These are phyloP conservation scores for Autographa gamma DNA, from an alignment of 2,888 invertebrate genomes.

Conservation along the genomic window DNA sequence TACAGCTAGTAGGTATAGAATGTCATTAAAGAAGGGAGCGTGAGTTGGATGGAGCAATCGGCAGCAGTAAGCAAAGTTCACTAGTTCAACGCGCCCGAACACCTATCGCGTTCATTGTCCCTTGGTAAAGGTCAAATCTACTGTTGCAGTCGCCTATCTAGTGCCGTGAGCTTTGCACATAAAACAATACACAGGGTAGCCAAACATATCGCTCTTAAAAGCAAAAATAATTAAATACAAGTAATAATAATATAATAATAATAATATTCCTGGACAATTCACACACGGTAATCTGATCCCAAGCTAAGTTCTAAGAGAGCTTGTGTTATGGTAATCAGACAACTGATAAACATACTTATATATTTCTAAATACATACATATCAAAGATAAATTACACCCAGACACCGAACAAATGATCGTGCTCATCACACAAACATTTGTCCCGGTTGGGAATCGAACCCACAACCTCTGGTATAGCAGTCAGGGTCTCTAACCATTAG, in stretches of 20 bases:
- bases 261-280: too few relatives aligned
- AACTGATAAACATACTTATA: too few relatives aligned
- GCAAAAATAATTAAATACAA: not conserved
- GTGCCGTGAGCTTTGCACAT: constrained; percentile 35
- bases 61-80: constrained; percentile 81
- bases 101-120: constrained; percentile 79
- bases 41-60: constrained; percentile 76
- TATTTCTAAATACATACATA: too few relatives aligned
- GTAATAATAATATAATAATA: not conserved
- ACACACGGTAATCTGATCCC: too few relatives aligned
- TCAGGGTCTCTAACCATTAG: too few relatives aligned
- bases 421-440: too few relatives aligned
- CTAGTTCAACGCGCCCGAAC: constrained; percentile 79
- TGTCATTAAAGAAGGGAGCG: constrained; percentile 70
- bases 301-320: too few relatives aligned
- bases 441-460: too few relatives aligned
- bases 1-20: constrained; percentile 59
- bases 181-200: constrained; percentile 24
- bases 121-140: constrained; percentile 79
- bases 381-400: too few relatives aligned
- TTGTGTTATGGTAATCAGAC: too few relatives aligned
- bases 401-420: too few relatives aligned
- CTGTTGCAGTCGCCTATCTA: constrained; percentile 60
- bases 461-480: too few relatives aligned
- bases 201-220: constrained; percentile 1